Percentiles rank a stretch among this genome's conserved stretches.
Conservation (phyloP, 2,113 vertebrate genomes). For the Pomatostomus ruficeps region DNA sequence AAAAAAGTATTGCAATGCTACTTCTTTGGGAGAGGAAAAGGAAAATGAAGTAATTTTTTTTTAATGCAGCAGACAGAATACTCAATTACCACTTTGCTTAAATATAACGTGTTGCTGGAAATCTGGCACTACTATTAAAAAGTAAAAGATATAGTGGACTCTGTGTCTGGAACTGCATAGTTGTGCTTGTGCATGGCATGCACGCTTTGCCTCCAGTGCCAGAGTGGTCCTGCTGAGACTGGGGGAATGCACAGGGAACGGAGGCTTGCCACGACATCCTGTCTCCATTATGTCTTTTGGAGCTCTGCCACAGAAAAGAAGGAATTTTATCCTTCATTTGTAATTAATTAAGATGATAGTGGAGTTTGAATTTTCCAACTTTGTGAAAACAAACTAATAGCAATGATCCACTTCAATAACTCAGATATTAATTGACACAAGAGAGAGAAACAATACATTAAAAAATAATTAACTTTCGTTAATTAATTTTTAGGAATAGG, state of each 20-base stretch:
- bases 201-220: not conserved
- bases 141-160: not conserved
- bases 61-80: not conserved
- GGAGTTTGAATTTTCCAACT: conserved; percentile 24
- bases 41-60: not conserved
- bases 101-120: not conserved
- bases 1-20: not conserved
- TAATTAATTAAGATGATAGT: conserved; percentile 47
- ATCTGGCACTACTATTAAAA: not conserved
- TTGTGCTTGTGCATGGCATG: fast-evolving
- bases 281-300: not conserved
- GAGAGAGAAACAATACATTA: conserved; percentile 48
- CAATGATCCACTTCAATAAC: conserved; percentile 52
- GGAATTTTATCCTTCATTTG: conserved; percentile 29
- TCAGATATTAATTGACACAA: conserved; percentile 16
- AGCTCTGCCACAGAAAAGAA: not conserved
- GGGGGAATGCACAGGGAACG: not conserved
- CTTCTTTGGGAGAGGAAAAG: not conserved
- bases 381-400: conserved; percentile 46
- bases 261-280: not conserved
- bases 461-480: conserved; percentile 61
- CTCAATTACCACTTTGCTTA: not conserved
- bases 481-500: conserved; percentile 54
- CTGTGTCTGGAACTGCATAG: not conserved
- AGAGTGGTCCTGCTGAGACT: not conserved